phyloP scores from a whole-genome alignment of 1,140 invertebrate genomes.

The Brachystomella parvula region DNA sequence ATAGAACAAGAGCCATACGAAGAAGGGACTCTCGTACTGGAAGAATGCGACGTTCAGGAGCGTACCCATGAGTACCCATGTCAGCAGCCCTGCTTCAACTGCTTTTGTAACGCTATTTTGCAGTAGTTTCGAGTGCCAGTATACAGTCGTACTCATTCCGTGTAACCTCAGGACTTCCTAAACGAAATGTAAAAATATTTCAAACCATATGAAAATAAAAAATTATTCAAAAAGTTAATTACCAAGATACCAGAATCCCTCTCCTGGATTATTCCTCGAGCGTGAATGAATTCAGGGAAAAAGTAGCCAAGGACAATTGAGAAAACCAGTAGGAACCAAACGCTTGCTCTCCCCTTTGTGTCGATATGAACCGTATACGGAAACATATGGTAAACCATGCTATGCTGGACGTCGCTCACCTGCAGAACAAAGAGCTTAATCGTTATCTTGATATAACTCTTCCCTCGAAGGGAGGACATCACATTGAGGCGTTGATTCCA shows the following conservation, averaged over 20 bases:
- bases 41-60: not conserved
- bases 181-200: not conserved
- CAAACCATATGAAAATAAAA: not conserved
- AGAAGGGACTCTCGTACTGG: not conserved
- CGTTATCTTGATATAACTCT: too few relatives aligned
- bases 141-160: not conserved
- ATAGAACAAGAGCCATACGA: not conserved
- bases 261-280: not conserved
- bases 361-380: not conserved
- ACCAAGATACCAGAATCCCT: not conserved
- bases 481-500: too few relatives aligned
- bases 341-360: not conserved
- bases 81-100: not conserved
- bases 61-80: not conserved
- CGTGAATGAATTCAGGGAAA: not conserved
- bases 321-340: constrained; percentile 1
- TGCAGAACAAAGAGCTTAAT: too few relatives aligned
- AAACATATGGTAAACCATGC: too few relatives aligned
- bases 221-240: not conserved
- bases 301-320: not conserved
- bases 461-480: too few relatives aligned
- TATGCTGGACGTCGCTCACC: too few relatives aligned
- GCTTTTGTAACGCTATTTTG: not conserved
- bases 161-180: not conserved
- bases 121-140: not conserved